Evolutionary conservation across 2,113 vertebrate species (phyloP), one percentile per base, ranked within the genome.

Genomic region (Atractosteus spatula): DNA sequence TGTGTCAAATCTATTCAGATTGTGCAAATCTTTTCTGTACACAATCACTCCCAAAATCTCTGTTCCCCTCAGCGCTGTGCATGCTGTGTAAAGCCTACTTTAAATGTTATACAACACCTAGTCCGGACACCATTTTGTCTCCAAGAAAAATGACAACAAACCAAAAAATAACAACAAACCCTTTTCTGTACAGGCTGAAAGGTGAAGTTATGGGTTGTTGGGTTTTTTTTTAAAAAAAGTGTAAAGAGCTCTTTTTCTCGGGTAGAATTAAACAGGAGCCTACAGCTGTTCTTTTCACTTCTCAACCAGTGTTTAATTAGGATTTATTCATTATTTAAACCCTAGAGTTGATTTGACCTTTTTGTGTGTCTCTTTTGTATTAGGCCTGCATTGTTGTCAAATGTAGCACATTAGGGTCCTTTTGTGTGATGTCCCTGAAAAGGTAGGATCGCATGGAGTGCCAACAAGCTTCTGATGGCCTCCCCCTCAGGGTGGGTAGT

Each of bases 401-500:
- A 79, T 51, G 47, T 66, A 43, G 81, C 74, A 42, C 73, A 44
- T 8, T 73, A 78, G 72, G 72, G 74, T 69, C 56, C 63, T 81
- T 83, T 84, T 80, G 81, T 85, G 78, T 57, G 70, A 74, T 74
- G 78, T 79, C 68, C 73, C 73, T 69, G 73, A 67, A 83, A 80
- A 86, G 90, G 90, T 85, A 85, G 83, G 84, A 76, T 64, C n/a
- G 82, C 84, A 77, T 81, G 3, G 81, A 80, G 87, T 76, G 83
- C 84, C 89, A 83, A 84, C 74, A 71, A 85, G 85, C 88, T 76
- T 85, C 80, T 76, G 73, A 81, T 77, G 84, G 83, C 76, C 78
- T 78, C 75, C 88, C 88, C 86, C 85, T 41, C 77, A 89, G 90
- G 90, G 87, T 90, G 90, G 89, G 86, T 91, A 85, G 85, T 93